Base-by-base conservation (phyloP, 2,888 invertebrate species). In the Taphrorychus bicolor region DNA sequence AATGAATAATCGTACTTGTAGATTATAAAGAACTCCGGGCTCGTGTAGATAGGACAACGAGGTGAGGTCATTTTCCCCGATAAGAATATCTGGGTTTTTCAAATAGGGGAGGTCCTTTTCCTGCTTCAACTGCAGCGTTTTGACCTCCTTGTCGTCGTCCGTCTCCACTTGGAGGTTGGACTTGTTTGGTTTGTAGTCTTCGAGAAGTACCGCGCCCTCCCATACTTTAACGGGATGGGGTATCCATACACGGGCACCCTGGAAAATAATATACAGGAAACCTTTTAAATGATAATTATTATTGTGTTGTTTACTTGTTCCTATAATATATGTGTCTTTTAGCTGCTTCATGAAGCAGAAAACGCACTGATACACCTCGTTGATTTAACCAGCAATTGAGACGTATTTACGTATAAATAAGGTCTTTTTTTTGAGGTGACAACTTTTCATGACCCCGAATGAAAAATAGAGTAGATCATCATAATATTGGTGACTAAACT, bases 21-120 rank as follows among this genome's bases (percentile, higher is more conserved):
- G 85, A 83, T 98, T 99, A 82, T 98, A 92, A 2, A 99, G 87
- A 1, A 99, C 98, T 60, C 92, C 94, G 0, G 99, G 98, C 82
- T 99, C 98, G 84, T 99, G 98, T 0, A 99, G 87, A 82, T 98
- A 98, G 1, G 97, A 97, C 16, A 99, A 85, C 0, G 96, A 93
- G 0, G 98, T 99, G 71, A 99, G 88, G 84, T 99, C 98, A 84
- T 98, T 98, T 84, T 97, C 95, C 3, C 98, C 98, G 73, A 98
- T 93, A 71, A 99, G 87, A 72, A 99, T 94, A 59, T 95, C 92
- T 0, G 98, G 98, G 83, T 99, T 99, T 65, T 95, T 86, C 57
- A 98, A 84, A 2, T 93, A 97, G 0, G 98, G 98, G 76, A 98
- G 85, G 74, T 93, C 88, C 23, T 84, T 85, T 78, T 92, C 91